Conservation (phyloP, 1,140 invertebrate species). For the Drosophila subpulchrella region DNA sequence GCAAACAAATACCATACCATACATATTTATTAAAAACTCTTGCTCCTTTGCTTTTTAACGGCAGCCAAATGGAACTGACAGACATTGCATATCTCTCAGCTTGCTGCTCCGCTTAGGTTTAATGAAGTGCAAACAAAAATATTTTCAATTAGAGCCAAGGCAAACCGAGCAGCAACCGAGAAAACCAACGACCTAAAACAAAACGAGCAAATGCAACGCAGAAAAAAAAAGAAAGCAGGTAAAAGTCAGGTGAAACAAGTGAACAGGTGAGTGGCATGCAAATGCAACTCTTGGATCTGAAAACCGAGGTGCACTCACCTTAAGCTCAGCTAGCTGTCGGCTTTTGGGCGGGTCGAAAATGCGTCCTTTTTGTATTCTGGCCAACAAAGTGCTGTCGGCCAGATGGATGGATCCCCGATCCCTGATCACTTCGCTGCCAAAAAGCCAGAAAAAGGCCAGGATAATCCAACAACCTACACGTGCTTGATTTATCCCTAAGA, state of each 20-base stretch:
- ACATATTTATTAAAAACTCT: conserved; percentile 53
- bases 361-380: background rate
- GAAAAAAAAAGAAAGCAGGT: background rate
- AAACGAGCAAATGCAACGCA: conserved; percentile 29
- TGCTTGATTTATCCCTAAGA: conserved; percentile 55
- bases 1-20: conserved; percentile 15
- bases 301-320: conserved; percentile 65
- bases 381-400: conserved; percentile 33
- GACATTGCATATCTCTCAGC: conserved; percentile 37
- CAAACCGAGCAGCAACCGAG: conserved; percentile 23
- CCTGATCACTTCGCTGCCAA: background rate
- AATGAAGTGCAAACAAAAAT: conserved; percentile 80
- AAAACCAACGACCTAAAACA: conserved; percentile 23
- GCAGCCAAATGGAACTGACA: conserved; percentile 36
- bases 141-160: conserved; percentile 72
- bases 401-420: conserved; percentile 21
- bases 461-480: conserved; percentile 21
- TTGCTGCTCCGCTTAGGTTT: conserved; percentile 56
- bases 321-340: conserved; percentile 64
- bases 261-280: conserved; percentile 74
- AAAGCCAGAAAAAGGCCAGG: background rate
- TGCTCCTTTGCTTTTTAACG: background rate
- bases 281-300: conserved; percentile 49
- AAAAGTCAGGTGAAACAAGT: conserved; percentile 21
- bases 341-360: conserved; percentile 34